Base-by-base conservation (phyloP, 2,888 invertebrate species). In the Campoplex capitator region DNA sequence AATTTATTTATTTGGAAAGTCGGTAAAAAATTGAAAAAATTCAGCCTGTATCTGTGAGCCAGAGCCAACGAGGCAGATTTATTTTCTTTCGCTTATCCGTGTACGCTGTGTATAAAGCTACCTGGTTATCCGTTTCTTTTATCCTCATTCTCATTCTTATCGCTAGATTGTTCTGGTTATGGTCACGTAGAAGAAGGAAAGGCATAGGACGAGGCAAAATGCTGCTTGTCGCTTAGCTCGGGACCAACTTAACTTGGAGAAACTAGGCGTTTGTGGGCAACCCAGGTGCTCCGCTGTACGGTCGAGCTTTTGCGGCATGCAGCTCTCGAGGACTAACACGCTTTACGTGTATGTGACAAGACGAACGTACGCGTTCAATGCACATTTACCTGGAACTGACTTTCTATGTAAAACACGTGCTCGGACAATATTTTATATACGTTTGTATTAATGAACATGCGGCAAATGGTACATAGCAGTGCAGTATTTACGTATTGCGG, bases 281-380 rank as follows among this genome's bases (percentile, higher is more conserved):
- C 74, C 74, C 78, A 67, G 65, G 74, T 83, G 62, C 62, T 79
- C 70, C 58, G 62, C 23, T n/a, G 28, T 74, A 62, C 56, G 51
- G 51, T 35, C 65, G 75, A 76, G 79, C 85, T 86, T 86, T 80
- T 56, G 79, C 54, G 54, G 54, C 75, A 79, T 74, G 75, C 70
- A 79, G 11, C 45, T 45, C 45, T 45, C 45, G 2, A 79, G 18
- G 54, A 32, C 16, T 62, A 62, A 62, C 32, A 38, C 65, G 68
- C 51, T 45, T 38, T 51, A 42, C 42, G 42, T 65, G 48, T 18
- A 65, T 80, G 4, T 48, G 35, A n/a, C 42, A 38, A 51, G 45
- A 70, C 45, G 56, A 11, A 38, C 32, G 23, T 70, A 38, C 42
- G 42, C 58, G 58, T 76, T 18, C 45, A n/a, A 71, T 48, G 16